phyloP scores from a whole-genome alignment of 2,113 vertebrate genomes.

The Holacanthus passer region DNA sequence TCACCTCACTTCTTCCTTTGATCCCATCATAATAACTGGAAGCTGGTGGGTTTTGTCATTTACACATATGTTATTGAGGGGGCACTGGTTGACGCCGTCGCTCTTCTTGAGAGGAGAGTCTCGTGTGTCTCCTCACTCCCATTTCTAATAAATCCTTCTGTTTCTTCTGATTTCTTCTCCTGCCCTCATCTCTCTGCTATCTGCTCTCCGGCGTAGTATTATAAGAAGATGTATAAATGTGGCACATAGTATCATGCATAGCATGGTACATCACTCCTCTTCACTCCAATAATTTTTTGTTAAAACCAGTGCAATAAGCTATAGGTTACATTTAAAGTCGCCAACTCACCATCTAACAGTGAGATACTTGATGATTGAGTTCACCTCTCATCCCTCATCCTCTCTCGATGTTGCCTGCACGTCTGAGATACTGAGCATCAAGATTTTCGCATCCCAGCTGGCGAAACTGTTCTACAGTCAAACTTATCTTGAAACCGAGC shows the following conservation, averaged over 20 bases:
- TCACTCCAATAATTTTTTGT: background rate
- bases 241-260: background rate
- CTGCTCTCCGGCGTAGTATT: background rate
- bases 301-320: background rate
- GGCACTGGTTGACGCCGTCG: background rate
- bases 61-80: background rate
- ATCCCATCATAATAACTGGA: background rate
- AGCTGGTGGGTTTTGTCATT: background rate
- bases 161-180: background rate
- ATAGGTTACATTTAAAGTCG: conserved; percentile 6
- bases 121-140: background rate
- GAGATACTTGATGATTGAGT: conserved; percentile 23
- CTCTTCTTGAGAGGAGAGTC: background rate
- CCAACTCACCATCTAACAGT: background rate
- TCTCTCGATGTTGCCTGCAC: conserved; percentile 39
- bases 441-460: conserved; percentile 29
- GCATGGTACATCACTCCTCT: background rate
- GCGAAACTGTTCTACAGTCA: conserved; percentile 15
- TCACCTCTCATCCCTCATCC: conserved; percentile 18
- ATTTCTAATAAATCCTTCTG: background rate
- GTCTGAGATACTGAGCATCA: conserved; percentile 33
- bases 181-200: background rate
- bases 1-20: background rate
- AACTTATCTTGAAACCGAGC: conserved; percentile 21
- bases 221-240: background rate